phyloP scores from a whole-genome alignment of 2,888 invertebrate species.

The Acleris sparsana region DNA sequence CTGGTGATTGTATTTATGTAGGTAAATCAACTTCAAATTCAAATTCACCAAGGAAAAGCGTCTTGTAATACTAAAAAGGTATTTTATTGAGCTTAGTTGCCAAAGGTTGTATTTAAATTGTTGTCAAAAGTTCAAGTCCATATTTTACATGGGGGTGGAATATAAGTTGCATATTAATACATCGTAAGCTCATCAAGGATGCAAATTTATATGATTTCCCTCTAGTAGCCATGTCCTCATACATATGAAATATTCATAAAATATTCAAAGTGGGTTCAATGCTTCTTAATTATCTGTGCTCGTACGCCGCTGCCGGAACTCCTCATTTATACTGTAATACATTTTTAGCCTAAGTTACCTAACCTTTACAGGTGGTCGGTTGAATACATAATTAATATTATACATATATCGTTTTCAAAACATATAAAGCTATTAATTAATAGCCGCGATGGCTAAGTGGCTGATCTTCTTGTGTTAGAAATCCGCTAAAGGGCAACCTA shows the following conservation, averaged over 20 bases:
- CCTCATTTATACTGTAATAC: conserved; percentile 55
- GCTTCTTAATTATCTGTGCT: conserved; percentile 80
- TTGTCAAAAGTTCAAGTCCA: background rate
- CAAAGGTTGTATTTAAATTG: background rate
- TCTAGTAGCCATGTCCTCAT: conserved; percentile 77
- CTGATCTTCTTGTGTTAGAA: no score
- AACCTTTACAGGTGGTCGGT: no score
- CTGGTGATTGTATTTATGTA: no score
- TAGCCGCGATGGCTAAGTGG: no score
- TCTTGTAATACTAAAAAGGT: no score
- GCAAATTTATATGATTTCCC: conserved; percentile 75
- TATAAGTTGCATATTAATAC: conserved; percentile 42
- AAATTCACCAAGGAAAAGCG: no score
- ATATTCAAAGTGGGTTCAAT: conserved; percentile 81
- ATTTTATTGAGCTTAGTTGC: no score
- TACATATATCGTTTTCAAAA: no score
- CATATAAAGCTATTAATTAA: no score
- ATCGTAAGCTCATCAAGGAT: conserved; percentile 70
- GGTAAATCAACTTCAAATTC: no score
- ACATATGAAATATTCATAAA: conserved; percentile 81
- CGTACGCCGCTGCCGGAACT: conserved; percentile 67
- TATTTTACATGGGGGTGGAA: conserved; percentile 6
- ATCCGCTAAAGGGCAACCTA: no score
- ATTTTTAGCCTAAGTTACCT: conserved; percentile 35
- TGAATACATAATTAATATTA: no score